phyloP scores from a whole-genome alignment of 2,113 vertebrate genomes.

The Scolopax mira region DNA sequence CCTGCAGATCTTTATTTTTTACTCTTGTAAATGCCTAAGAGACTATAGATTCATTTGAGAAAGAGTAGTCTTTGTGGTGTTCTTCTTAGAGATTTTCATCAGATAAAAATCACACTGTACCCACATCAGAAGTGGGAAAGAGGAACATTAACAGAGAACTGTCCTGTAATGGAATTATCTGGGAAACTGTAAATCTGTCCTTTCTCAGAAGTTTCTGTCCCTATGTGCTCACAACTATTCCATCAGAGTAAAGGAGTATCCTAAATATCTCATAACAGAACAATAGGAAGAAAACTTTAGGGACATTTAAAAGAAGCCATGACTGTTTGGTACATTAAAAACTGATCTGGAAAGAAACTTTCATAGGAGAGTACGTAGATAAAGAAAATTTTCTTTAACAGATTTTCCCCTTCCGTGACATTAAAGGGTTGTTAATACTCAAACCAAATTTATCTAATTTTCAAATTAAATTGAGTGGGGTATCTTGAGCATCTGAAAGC shows the following conservation, averaged over 20 bases:
- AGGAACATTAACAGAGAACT: background rate
- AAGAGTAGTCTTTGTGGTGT: background rate
- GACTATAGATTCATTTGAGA: background rate
- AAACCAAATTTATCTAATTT: background rate
- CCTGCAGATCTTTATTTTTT: background rate
- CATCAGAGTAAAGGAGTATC: background rate
- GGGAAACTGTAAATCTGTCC: background rate
- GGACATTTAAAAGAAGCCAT: background rate
- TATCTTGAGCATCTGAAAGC: background rate
- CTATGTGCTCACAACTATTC: background rate
- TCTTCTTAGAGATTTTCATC: background rate
- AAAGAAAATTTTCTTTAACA: background rate
- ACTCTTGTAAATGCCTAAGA: background rate
- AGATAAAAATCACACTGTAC: background rate
- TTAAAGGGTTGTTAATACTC: background rate
- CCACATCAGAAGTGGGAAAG: background rate
- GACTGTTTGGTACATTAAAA: background rate
- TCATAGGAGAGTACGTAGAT: background rate
- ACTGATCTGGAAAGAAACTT: background rate
- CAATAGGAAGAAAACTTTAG: background rate
- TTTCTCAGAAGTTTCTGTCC: background rate
- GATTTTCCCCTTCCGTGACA: background rate
- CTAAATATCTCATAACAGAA: background rate
- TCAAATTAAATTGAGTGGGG: background rate
- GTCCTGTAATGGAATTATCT: background rate